Percentiles rank a stretch among this genome's conserved stretches.
phyloP scores from a whole-genome alignment of 2,888 invertebrate species.

The Melinopterus prodromus region DNA sequence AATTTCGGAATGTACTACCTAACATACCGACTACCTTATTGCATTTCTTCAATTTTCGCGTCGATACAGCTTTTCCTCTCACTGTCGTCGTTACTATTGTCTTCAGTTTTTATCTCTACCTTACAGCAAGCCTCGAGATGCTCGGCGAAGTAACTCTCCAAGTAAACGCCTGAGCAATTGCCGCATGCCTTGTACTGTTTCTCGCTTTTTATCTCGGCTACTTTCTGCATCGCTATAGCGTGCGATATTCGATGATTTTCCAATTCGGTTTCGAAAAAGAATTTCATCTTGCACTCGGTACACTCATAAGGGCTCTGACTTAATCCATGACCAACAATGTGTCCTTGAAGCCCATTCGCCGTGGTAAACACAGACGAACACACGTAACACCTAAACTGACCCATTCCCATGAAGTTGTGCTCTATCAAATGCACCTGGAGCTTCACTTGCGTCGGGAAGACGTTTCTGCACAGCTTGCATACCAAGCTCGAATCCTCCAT shows the following conservation, averaged over 20 bases:
- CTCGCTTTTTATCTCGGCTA: constrained; percentile 25
- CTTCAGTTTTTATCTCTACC: constrained; percentile 33
- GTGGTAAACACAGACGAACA: constrained; percentile 88
- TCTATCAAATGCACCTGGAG: constrained; percentile 91
- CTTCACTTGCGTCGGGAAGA: constrained; percentile 80
- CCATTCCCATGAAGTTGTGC: constrained; percentile 89
- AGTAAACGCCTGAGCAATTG: constrained; percentile 31
- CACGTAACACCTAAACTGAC: constrained; percentile 85
- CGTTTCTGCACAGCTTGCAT: constrained; percentile 76
- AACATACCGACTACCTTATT: constrained; percentile 6
- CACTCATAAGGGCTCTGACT: constrained; percentile 88
- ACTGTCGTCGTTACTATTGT: constrained; percentile 19
- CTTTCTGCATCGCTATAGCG: constrained; percentile 18
- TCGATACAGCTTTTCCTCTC: background rate
- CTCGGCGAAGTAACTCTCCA: constrained; percentile 29
- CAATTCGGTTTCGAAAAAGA: constrained; percentile 90
- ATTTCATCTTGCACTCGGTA: constrained; percentile 81
- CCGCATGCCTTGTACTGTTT: constrained; percentile 33
- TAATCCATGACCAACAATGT: constrained; percentile 81
- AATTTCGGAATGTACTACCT: constrained; percentile 24
- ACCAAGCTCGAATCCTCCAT: constrained; percentile 40
- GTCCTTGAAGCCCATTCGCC: constrained; percentile 82
- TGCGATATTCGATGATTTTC: constrained; percentile 77
- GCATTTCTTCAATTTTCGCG: background rate
- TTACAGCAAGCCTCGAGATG: constrained; percentile 33